Evolutionary conservation across 2,888 invertebrate genomes (phyloP).

Genomic region (Odontomyia ornata): DNA sequence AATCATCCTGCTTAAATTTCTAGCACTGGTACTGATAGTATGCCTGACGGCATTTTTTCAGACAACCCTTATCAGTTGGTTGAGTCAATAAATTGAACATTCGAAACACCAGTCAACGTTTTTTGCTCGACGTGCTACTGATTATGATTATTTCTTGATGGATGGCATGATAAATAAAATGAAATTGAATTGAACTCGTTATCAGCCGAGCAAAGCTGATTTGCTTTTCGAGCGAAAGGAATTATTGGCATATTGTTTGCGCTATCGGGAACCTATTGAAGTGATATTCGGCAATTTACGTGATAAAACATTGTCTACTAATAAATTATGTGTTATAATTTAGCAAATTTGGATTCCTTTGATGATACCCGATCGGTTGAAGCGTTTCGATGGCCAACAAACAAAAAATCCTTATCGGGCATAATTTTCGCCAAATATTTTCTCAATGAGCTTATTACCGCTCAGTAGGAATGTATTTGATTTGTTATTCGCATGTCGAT

Average conservation of each 20-base stretch:
- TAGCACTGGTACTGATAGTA: too few species aligned
- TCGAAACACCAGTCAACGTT: background rate
- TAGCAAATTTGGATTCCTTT: background rate
- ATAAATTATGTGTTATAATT: slow-evolving; percentile 14
- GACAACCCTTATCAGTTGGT: too few species aligned
- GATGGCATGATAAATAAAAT: slow-evolving; percentile 1
- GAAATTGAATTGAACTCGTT: slow-evolving; percentile 5
- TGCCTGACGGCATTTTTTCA: too few species aligned
- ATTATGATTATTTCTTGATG: slow-evolving; percentile 1
- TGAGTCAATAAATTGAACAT: too few species aligned
- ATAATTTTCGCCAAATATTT: too few species aligned
- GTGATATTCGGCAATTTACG: slow-evolving; percentile 22
- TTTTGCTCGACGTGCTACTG: background rate
- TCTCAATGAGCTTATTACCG: too few species aligned
- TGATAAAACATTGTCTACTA: slow-evolving; percentile 20
- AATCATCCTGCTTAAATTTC: too few species aligned
- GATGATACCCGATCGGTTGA: slow-evolving; percentile 1
- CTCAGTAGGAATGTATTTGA: too few species aligned
- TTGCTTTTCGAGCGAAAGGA: background rate
- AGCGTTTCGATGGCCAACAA: background rate
- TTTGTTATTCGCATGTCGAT: too few species aligned
- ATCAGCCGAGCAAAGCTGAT: background rate
- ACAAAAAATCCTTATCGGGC: background rate
- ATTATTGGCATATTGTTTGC: background rate
- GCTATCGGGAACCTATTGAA: slow-evolving; percentile 20